Evolutionary conservation across 2,888 invertebrate species (phyloP).

Genomic region (Tachina grossa): DNA sequence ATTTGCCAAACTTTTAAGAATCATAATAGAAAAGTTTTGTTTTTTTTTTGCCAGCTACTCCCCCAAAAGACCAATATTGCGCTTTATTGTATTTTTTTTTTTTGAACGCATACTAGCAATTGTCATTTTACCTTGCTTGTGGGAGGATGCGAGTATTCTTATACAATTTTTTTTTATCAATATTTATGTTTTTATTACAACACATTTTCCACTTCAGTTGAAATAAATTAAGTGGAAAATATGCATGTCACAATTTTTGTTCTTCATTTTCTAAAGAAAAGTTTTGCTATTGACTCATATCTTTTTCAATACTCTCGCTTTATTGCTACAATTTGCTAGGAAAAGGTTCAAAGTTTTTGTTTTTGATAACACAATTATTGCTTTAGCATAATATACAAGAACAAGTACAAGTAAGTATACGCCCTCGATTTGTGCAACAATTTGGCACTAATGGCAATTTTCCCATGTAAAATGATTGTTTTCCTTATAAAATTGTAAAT

Average conservation of each 20-base stretch:
- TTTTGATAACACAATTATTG: too few species aligned
- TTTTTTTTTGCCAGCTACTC: background rate
- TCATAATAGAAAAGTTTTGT: conserved; percentile 63
- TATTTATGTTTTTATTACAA: conserved; percentile 66
- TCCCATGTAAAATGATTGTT: too few species aligned
- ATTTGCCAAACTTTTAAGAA: conserved; percentile 61
- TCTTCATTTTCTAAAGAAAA: background rate
- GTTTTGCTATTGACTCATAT: background rate
- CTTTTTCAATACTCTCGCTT: background rate
- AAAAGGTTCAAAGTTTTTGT: too few species aligned
- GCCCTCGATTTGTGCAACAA: too few species aligned
- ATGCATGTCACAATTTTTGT: conserved; percentile 44
- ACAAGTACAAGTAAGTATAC: too few species aligned
- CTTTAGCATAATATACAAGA: too few species aligned
- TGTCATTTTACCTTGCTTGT: conserved; percentile 41
- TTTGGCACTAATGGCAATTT: too few species aligned
- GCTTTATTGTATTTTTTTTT: background rate
- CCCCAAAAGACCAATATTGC: conserved; percentile 11
- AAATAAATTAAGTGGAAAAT: conserved; percentile 82
- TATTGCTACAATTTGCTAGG: background rate
- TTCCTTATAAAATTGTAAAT: too few species aligned
- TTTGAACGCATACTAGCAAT: conserved; percentile 14
- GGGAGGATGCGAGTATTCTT: conserved; percentile 49
- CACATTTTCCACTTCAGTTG: conserved; percentile 81
- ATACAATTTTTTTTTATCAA: conserved; percentile 59